Percentiles rank a stretch among this genome's conserved stretches.
phyloP scores from a whole-genome alignment of 2,113 vertebrate species.

The Papio anubis region DNA sequence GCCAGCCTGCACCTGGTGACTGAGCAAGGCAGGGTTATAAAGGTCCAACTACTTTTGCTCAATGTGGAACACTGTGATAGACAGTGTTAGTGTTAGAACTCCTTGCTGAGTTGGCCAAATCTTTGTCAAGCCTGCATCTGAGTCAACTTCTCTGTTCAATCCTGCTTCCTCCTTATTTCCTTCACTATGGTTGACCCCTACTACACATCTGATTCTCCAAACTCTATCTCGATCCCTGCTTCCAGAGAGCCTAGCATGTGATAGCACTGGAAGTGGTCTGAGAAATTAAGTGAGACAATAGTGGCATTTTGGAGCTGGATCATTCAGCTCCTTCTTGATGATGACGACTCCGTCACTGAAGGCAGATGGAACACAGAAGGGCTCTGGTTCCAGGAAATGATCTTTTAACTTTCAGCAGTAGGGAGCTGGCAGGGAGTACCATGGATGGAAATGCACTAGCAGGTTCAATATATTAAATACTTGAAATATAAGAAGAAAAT shows the following conservation, averaged over 20 bases:
- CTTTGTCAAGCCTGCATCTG: neutral
- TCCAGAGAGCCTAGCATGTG: neutral
- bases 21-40: neutral
- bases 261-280: neutral
- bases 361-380: neutral
- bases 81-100: neutral
- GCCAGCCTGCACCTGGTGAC: neutral
- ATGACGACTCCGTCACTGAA: neutral
- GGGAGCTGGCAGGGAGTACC: neutral
- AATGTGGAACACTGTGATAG: neutral
- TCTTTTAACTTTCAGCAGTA: neutral
- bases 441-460: neutral
- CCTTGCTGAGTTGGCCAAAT: neutral
- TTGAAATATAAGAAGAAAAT: neutral
- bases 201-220: neutral
- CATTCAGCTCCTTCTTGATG: neutral
- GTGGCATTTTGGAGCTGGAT: neutral
- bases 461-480: neutral
- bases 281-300: neutral
- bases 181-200: neutral
- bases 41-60: neutral
- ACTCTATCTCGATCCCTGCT: neutral
- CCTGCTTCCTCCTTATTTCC: neutral
- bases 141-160: neutral
- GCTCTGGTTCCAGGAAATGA: neutral